A percentile compares a stretch with the other conserved stretches of the same genome.
phyloP scores from a whole-genome alignment of 2,888 invertebrate genomes.

The Drosophila nr. fundita region DNA sequence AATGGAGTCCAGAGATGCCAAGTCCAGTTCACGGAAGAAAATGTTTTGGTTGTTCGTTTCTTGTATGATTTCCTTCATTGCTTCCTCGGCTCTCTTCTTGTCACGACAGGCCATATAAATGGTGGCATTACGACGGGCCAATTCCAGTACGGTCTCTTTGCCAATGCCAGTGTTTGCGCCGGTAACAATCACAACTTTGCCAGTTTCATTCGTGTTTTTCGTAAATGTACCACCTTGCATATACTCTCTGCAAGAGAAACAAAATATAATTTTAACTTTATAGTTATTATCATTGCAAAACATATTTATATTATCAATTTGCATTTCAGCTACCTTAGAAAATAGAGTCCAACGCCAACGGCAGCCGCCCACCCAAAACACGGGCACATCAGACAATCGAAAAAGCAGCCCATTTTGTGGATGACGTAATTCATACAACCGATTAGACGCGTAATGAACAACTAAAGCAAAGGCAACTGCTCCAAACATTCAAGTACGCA shows the following conservation, averaged over 20 bases:
- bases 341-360: constrained; percentile 33
- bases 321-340: constrained; percentile 49
- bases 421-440: constrained; percentile 3
- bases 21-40: constrained; percentile 86
- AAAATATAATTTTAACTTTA: neutral
- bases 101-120: constrained; percentile 95
- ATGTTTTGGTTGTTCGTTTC: constrained; percentile 91
- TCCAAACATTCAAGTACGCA: neutral
- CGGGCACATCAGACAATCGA: constrained; percentile 27
- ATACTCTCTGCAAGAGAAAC: constrained; percentile 63
- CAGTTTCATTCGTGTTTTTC: constrained; percentile 86
- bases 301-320: constrained; percentile 14
- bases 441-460: neutral
- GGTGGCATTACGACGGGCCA: constrained; percentile 91
- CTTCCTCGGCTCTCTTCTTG: constrained; percentile 89
- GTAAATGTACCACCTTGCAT: constrained; percentile 88
- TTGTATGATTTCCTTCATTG: constrained; percentile 89
- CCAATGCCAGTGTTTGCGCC: constrained; percentile 94
- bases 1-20: constrained; percentile 86
- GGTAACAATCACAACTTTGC: constrained; percentile 91
- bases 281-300: no score
- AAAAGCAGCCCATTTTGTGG: constrained; percentile 29
- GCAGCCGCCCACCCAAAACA: constrained; percentile 26
- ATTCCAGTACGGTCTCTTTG: constrained; percentile 89
- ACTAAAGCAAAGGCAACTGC: neutral